Evolutionary conservation across 53 echinoderm and acorn worm genomes (phyloP).

Genomic region (Arbacia lixula): DNA sequence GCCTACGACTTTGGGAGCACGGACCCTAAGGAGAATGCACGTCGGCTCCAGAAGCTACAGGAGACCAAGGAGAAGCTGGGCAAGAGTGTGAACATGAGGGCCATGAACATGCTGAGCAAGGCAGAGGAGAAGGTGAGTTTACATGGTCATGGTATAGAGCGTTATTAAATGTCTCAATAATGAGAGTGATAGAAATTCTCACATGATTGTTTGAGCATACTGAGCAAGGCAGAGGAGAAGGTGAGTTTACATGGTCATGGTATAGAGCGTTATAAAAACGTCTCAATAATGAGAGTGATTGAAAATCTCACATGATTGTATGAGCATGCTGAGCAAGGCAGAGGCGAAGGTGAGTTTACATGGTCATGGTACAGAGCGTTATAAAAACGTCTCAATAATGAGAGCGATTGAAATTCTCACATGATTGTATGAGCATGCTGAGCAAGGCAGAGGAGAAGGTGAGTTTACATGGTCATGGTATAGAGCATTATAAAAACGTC

Average conservation of each 20-base stretch:
- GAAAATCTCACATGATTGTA: too few relatives aligned
- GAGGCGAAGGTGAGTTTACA: constrained; percentile 75
- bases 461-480: not conserved
- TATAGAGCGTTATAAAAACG: too few relatives aligned
- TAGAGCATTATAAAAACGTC: too few relatives aligned
- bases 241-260: constrained; percentile 22
- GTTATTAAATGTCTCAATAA: not conserved
- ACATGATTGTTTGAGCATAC: constrained; percentile 84
- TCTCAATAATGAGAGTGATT: too few relatives aligned
- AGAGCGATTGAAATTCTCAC: too few relatives aligned
- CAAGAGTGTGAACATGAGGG: constrained; percentile 97
- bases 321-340: constrained; percentile 96
- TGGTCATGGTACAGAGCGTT: too few relatives aligned
- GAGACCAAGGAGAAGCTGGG: constrained; percentile 96
- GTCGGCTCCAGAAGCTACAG: constrained; percentile 88
- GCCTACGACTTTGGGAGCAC: constrained; percentile 91
- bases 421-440: constrained; percentile 84
- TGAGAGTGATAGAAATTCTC: too few relatives aligned
- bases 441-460: constrained; percentile 74
- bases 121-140: constrained; percentile 92
- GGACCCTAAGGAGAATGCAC: constrained; percentile 80
- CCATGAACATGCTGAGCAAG: constrained; percentile 99
- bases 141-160: not conserved
- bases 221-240: constrained; percentile 87
- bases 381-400: too few relatives aligned